phyloP scores from a whole-genome alignment of 2,888 invertebrate genomes.

The Andrena flavipes region DNA sequence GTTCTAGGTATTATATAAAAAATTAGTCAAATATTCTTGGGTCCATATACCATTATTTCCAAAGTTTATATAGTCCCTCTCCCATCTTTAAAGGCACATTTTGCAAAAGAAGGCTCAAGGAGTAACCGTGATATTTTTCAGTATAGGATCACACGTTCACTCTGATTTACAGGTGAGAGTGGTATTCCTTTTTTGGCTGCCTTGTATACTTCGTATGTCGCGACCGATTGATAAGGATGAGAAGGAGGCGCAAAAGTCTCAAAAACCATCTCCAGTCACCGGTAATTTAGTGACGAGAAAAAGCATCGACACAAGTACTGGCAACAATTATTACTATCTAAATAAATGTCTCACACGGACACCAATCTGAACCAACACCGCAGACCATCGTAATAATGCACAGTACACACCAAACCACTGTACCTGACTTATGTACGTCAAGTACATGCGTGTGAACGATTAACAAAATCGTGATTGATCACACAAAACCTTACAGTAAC shows the following conservation, averaged over 20 bases:
- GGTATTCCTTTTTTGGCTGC: conserved; percentile 98
- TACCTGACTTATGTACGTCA: conserved; percentile 24
- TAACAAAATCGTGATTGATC: neutral
- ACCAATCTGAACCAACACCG: conserved; percentile 58
- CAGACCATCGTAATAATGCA: neutral
- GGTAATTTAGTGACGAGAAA: conserved; percentile 73
- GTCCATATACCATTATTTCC: too few relatives aligned
- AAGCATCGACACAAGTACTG: conserved; percentile 60
- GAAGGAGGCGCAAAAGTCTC: conserved; percentile 82
- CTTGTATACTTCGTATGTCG: conserved; percentile 98
- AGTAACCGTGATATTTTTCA: neutral
- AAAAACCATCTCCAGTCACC: conserved; percentile 84
- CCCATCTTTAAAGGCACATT: neutral
- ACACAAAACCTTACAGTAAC: neutral
- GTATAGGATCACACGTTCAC: conserved; percentile 12
- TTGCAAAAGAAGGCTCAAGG: neutral
- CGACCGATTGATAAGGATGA: conserved; percentile 87
- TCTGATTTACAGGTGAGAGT: conserved; percentile 90
- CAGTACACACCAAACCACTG: conserved; percentile 19
- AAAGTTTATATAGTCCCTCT: neutral
- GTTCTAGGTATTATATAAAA: neutral
- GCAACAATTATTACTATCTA: conserved; percentile 46
- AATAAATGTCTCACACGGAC: conserved; percentile 42
- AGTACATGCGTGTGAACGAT: conserved; percentile 4
- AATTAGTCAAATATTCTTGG: too few relatives aligned